Conservation (phyloP, 2,888 invertebrate species). For the Bombylius major region DNA sequence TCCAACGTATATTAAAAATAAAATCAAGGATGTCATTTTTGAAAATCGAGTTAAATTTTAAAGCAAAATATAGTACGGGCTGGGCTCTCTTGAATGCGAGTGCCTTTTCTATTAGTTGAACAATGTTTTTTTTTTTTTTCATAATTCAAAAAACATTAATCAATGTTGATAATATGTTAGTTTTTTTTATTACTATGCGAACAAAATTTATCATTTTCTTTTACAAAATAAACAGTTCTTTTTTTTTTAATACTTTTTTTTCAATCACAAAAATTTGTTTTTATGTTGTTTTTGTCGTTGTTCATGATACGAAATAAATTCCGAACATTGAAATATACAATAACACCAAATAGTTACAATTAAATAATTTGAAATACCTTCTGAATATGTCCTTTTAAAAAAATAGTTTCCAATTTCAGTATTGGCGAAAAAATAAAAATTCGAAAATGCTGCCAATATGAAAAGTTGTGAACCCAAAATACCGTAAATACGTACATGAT, state of each 20-base stretch:
- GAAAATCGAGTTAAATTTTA: constrained; percentile 7
- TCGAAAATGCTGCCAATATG: constrained; percentile 68
- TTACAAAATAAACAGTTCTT: too few species aligned
- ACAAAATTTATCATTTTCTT: too few species aligned
- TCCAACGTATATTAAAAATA: constrained; percentile 21
- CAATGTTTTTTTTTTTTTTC: too few species aligned
- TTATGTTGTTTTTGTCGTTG: too few species aligned
- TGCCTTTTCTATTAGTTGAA: too few species aligned
- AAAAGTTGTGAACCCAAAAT: constrained; percentile 59
- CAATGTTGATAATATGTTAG: too few species aligned
- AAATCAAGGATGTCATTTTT: constrained; percentile 20
- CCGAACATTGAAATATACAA: constrained; percentile 34
- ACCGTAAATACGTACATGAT: constrained; percentile 51
- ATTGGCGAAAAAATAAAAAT: constrained; percentile 78
- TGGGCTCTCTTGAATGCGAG: too few species aligned
- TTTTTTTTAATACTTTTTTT: too few species aligned
- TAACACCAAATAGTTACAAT: constrained; percentile 30
- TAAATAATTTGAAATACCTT: constrained; percentile 28
- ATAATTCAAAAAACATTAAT: too few species aligned
- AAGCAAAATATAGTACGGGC: background rate
- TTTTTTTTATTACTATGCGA: too few species aligned
- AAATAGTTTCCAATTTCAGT: constrained; percentile 60
- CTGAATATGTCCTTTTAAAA: constrained; percentile 42
- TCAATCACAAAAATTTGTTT: too few species aligned
- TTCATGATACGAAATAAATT: constrained; percentile 18